Percentiles rank a stretch among this genome's conserved stretches.
Evolutionary conservation across 2,888 invertebrate species (phyloP).

Genomic region (Cephus rjabovi): DNA sequence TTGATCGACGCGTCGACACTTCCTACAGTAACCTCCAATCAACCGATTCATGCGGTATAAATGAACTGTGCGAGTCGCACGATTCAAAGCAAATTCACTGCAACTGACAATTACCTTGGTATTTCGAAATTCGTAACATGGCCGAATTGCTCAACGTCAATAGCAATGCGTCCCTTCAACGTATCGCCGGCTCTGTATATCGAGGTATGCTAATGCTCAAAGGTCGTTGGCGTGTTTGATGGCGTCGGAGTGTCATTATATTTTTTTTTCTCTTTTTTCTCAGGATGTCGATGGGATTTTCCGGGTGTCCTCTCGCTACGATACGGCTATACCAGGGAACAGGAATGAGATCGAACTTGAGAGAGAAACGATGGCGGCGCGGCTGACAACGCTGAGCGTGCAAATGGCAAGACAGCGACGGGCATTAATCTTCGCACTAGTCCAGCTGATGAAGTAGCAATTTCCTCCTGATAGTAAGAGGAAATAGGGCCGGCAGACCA

Average conservation of each 20-base stretch:
- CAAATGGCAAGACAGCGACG: constrained; percentile 46
- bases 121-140: background rate
- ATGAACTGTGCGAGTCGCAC: background rate
- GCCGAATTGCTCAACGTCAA: background rate
- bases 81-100: background rate
- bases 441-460: constrained; percentile 62
- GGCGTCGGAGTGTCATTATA: background rate
- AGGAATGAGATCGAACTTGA: background rate
- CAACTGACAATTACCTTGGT: background rate
- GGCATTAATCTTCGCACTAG: constrained; percentile 50
- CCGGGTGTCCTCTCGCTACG: background rate
- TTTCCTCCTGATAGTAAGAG: constrained; percentile 61
- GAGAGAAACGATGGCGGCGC: background rate
- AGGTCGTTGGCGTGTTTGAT: background rate
- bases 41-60: background rate
- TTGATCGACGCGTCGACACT: background rate
- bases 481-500: constrained; percentile 61
- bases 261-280: background rate
- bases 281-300: background rate
- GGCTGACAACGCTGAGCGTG: background rate
- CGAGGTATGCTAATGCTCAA: background rate
- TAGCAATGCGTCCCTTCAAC: background rate
- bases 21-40: background rate
- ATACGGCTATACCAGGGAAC: background rate
- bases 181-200: background rate